Evolutionary conservation across 2,113 vertebrate genomes (phyloP), one percentile per base, ranked within the genome.

Genomic region (Aramus guarauna): DNA sequence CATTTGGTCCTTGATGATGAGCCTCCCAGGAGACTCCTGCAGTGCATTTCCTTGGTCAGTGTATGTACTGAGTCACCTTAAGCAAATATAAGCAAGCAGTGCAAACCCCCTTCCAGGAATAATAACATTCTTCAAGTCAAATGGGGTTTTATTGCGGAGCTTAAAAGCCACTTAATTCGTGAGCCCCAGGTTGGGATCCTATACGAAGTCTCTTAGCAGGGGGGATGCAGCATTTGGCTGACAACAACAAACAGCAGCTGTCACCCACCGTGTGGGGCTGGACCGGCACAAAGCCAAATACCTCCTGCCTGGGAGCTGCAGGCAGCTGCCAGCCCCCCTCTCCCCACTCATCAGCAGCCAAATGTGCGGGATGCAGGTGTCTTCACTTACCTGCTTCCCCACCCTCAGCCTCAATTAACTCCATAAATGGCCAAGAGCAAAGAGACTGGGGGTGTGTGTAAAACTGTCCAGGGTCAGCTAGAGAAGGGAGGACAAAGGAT

Each of bases 111-210:
- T 66, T 39, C 59, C 67, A 77, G 67, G 29, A 83, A 50, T 32
- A 88, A 88, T 30, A 95, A 85, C 85, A 62, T 88, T 53, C 77
- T 92, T 90, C 12, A 8, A 48, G 78, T 94, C 74, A 92, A 94
- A 93, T 88, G 81, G 23, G 6, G 6, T 82, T 96, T 96, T 92
- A 95, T 85, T 85, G 90, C 78, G 47, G 85, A 77, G n/a, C 78
- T 95, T 85, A 59, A 95, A 85, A 86, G 91, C 17, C 59, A 4
- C 63, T 86, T 50, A 85, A 74, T 79, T 85, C 5, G 0, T 0
- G 0, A 76, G 55, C 37, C 34, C 30, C 30, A 5, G 81, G 71
- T 16, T 62, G 85, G 64, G 85, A 15, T 92, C 62, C 83, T 78
- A 9, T 21, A 23, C 0, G 3, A 73, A 81, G 76, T 73, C 84